Evolutionary conservation across 2,797 vertebrate genomes (phyloP), one percentile per base, ranked within the genome.

Genomic region (Poecilia picta): DNA sequence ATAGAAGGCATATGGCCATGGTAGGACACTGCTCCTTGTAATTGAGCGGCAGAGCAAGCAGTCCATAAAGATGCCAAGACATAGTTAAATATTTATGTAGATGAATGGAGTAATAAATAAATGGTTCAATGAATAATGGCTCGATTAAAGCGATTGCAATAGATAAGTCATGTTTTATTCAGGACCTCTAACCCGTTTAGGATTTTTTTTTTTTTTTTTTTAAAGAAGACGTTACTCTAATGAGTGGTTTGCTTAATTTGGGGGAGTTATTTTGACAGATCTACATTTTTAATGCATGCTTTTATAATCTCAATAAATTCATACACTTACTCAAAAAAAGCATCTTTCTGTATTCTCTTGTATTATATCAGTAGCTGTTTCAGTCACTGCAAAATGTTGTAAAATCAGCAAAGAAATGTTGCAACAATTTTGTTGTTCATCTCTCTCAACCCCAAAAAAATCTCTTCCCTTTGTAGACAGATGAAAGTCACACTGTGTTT

Each of bases 41-140:
- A 96, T 95, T 94, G 95, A 93, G 86, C 83, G 39, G 87, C 86
- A 95, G 95, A 95, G 95, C 93, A 96, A 96, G 95, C 95, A 95
- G 94, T 95, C 95, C 94, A 96, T 96, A 96, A 96, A 96, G 94
- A 95, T 95, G 95, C 95, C 95, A 96, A 96, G 95, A 95, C 95
- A 95, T 95, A 88, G 92, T 96, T 96, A 96, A 96, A 96, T 96
- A 96, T 96, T 96, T 95, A 96, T 96, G 95, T 89, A 95, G 95
- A 96, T 92, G 94, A 96, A 96, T 95, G 91, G 94, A 95, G 94
- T 93, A 95, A 95, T 95, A 95, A 96, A 96, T 95, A 95, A 96
- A 95, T 94, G 94, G 94, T 95, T 95, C 94, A 94, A 95, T 96
- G 95, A 96, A 90, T 95, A 95, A 96, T 96, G 94, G 93, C 89